phyloP scores from a whole-genome alignment of 2,113 vertebrate species.

The Oryzias javanicus region DNA sequence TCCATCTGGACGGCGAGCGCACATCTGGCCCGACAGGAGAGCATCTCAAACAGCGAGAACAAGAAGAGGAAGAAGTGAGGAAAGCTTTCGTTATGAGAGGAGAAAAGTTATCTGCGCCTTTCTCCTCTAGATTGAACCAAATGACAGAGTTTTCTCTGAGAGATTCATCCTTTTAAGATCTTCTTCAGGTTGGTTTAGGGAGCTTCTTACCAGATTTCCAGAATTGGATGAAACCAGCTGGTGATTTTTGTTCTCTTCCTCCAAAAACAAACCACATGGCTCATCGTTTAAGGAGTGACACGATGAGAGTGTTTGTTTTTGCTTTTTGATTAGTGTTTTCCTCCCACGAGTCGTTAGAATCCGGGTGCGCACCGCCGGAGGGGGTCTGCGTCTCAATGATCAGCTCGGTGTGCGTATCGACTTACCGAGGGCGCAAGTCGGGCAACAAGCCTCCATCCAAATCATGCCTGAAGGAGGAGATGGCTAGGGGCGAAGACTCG shows the following conservation, averaged over 20 bases:
- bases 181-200: no score
- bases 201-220: no score
- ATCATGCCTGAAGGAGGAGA: constrained; percentile 98
- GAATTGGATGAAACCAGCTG: no score
- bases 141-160: background rate
- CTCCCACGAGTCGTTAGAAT: constrained; percentile 10
- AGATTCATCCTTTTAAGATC: background rate
- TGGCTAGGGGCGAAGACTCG: constrained; percentile 91
- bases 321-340: constrained; percentile 11
- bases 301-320: constrained; percentile 18
- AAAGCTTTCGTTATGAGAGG: background rate
- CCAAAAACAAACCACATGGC: constrained; percentile 14
- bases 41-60: background rate
- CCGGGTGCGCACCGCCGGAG: constrained; percentile 28
- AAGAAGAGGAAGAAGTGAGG: background rate
- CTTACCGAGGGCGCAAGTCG: constrained; percentile 98
- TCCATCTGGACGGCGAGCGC: constrained; percentile 55
- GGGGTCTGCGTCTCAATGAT: constrained; percentile 81
- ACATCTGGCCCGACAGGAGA: constrained; percentile 39
- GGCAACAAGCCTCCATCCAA: constrained; percentile 98
- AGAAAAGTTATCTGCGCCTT: constrained; percentile 45
- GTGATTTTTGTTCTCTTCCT: background rate
- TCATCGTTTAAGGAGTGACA: constrained; percentile 13
- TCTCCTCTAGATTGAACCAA: constrained; percentile 1
- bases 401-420: constrained; percentile 99